Percentiles rank a stretch among this genome's conserved stretches.
phyloP scores from a whole-genome alignment of 2,113 vertebrate species.

The Pitta sordida region DNA sequence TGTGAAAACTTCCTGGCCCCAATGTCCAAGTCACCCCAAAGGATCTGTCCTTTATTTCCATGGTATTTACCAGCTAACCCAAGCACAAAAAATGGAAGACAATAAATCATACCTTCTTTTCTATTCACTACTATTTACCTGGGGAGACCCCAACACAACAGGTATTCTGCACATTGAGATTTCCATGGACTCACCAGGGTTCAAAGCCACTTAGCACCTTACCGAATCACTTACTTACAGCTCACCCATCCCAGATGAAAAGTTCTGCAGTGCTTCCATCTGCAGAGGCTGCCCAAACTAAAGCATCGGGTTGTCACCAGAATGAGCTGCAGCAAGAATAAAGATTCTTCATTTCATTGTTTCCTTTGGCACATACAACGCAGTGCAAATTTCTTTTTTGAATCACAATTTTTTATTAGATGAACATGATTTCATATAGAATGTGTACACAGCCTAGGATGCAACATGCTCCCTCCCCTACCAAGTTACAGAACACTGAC shows the following conservation, averaged over 20 bases:
- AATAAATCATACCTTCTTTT: background rate
- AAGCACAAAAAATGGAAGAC: background rate
- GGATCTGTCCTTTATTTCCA: background rate
- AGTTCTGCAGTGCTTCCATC: background rate
- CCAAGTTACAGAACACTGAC: rapidly evolving
- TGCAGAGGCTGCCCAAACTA: background rate
- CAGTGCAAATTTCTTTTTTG: background rate
- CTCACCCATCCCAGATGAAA: background rate
- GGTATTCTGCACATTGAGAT: too few relatives aligned
- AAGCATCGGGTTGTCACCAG: background rate
- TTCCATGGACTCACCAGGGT: background rate
- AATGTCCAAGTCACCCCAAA: background rate
- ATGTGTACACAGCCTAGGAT: background rate
- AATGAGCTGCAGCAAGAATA: background rate
- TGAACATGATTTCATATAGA: background rate
- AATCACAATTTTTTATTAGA: slow-evolving; percentile 27
- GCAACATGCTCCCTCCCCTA: background rate
- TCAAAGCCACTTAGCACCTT: background rate
- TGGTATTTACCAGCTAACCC: background rate
- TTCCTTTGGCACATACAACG: background rate
- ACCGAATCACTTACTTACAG: background rate
- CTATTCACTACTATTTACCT: background rate
- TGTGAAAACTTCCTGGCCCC: background rate
- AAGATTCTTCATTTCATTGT: background rate
- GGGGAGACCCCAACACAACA: background rate